Evolutionary conservation across 2,113 vertebrate species (phyloP).

Genomic region (Laticauda colubrina): DNA sequence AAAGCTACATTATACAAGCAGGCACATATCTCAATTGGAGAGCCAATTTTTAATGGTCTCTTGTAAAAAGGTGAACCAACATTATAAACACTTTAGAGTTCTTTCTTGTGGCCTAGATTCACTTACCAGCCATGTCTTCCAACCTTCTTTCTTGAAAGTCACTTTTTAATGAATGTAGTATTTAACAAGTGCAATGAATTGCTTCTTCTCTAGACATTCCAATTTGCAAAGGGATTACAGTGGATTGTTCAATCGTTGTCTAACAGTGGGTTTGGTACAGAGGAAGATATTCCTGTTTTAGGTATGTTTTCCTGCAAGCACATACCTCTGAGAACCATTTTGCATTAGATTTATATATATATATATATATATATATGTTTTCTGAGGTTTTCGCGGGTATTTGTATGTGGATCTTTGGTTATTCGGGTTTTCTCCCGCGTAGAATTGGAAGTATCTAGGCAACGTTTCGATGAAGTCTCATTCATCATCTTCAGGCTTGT

Average conservation of each 20-base stretch:
- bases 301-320: constrained; percentile 64
- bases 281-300: constrained; percentile 55
- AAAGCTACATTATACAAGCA: not conserved
- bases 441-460: too few species aligned
- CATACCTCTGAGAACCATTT: not conserved
- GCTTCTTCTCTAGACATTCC: constrained; percentile 69
- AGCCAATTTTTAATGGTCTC: not conserved
- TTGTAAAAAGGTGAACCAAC: not conserved
- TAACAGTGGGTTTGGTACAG: constrained; percentile 64
- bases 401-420: too few species aligned
- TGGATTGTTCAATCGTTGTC: constrained; percentile 83
- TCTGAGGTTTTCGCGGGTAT: too few species aligned
- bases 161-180: not conserved
- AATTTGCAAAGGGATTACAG: constrained; percentile 75
- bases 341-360: not conserved
- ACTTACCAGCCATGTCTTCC: not conserved
- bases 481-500: too few species aligned
- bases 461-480: too few species aligned
- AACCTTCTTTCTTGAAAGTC: not conserved
- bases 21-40: not conserved
- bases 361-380: too few species aligned
- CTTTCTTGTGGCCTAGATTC: not conserved
- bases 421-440: too few species aligned
- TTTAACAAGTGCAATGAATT: not conserved
- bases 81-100: not conserved